phyloP scores from a whole-genome alignment of 2,113 vertebrate species.

The Gobiocypris rarus region DNA sequence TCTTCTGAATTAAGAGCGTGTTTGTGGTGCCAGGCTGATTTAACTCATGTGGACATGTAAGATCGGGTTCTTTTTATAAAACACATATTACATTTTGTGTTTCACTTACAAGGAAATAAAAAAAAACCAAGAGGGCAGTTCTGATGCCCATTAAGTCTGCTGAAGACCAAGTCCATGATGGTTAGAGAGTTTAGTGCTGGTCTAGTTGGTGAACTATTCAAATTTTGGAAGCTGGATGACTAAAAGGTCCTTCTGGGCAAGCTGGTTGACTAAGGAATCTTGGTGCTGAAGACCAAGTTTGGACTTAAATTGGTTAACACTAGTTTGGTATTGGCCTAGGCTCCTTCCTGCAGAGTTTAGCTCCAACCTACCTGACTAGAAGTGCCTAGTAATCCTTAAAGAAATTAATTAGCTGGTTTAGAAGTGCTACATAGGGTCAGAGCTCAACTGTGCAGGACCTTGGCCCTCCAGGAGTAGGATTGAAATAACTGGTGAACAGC shows the following conservation, averaged over 20 bases:
- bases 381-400: not conserved
- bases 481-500: not conserved
- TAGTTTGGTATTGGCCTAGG: not conserved
- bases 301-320: not conserved
- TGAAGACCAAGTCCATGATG: not conserved
- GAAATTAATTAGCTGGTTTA: not conserved
- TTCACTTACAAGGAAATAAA: not conserved
- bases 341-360: no score
- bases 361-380: no score
- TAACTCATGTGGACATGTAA: conserved; percentile 7
- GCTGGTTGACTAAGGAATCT: not conserved
- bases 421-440: not conserved
- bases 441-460: not conserved
- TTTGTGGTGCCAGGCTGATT: not conserved
- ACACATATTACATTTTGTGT: not conserved
- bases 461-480: no score
- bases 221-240: not conserved
- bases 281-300: not conserved
- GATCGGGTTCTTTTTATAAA: not conserved
- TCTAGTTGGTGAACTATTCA: not conserved
- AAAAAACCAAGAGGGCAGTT: not conserved
- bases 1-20: conserved; percentile 16
- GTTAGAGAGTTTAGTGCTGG: not conserved
- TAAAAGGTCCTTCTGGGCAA: not conserved
- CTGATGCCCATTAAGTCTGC: not conserved